Conservation (phyloP, 2,113 vertebrate species). For the Corythornis madagascariensis region DNA sequence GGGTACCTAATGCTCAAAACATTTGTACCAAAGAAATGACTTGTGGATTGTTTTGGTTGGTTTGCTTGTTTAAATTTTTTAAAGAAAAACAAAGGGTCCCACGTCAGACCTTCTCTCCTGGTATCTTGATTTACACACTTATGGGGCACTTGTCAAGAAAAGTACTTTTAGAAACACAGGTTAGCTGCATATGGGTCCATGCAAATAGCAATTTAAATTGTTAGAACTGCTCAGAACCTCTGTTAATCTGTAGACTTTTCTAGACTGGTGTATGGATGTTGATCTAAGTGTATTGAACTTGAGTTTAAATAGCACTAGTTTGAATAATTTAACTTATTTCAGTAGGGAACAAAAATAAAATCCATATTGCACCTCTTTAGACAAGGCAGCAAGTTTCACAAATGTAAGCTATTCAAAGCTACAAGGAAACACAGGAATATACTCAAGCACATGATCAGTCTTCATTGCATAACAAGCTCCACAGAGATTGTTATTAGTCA, state of each 20-base stretch:
- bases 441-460: neutral
- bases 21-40: neutral
- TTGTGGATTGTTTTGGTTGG: no score
- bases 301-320: neutral
- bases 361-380: neutral
- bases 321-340: slow-evolving; percentile 10
- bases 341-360: neutral
- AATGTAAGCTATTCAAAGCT: neutral
- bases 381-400: slow-evolving; percentile 5
- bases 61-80: no score
- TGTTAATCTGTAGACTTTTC: neutral
- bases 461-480: slow-evolving; percentile 38
- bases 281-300: neutral
- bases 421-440: slow-evolving; percentile 1
- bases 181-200: neutral
- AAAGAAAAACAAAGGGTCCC: neutral
- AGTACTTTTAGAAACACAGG: neutral
- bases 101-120: neutral
- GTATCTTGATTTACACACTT: neutral
- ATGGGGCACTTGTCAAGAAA: neutral
- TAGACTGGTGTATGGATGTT: neutral
- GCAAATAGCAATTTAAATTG: neutral
- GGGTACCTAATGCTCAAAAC: neutral
- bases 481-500: slow-evolving; percentile 32
- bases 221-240: neutral